phyloP scores from a whole-genome alignment of 1,140 invertebrate genomes.

The Drosophila pachea region DNA sequence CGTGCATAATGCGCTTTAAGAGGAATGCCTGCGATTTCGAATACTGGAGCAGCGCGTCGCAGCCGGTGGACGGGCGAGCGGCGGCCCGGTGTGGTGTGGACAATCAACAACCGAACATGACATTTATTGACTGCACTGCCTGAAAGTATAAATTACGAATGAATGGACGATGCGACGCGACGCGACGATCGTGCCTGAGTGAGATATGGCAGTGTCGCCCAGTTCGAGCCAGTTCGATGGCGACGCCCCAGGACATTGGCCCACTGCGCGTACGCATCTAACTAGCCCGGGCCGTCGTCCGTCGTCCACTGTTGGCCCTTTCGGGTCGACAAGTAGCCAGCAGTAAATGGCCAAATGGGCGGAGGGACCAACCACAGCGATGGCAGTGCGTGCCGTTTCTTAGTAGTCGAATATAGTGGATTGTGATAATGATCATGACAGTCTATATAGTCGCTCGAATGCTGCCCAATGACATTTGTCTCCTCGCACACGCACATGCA shows the following conservation, averaged over 20 bases:
- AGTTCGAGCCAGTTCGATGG: slow-evolving; percentile 22
- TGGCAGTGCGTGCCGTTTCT: slow-evolving; percentile 51
- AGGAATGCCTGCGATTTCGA: slow-evolving; percentile 73
- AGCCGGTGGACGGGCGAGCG: slow-evolving; percentile 9
- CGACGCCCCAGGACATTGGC: slow-evolving; percentile 64
- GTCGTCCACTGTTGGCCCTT: neutral
- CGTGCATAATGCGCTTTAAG: slow-evolving; percentile 57
- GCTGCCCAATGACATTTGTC: slow-evolving; percentile 78
- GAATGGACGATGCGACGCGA: slow-evolving; percentile 37
- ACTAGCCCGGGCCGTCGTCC: neutral
- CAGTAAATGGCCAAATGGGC: slow-evolving; percentile 29
- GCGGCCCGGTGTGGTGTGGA: slow-evolving; percentile 55
- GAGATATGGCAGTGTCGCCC: slow-evolving; percentile 12
- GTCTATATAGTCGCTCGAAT: slow-evolving; percentile 78
- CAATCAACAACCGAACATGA: slow-evolving; percentile 76
- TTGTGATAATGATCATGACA: slow-evolving; percentile 79
- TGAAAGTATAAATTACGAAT: slow-evolving; percentile 73
- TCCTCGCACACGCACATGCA: slow-evolving; percentile 30
- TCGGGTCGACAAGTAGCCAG: slow-evolving; percentile 33
- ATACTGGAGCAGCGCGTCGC: slow-evolving; percentile 63
- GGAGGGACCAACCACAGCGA: slow-evolving; percentile 66
- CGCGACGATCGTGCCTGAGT: slow-evolving; percentile 16
- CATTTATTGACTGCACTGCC: slow-evolving; percentile 76
- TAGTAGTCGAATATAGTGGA: slow-evolving; percentile 62
- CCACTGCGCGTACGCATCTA: slow-evolving; percentile 37